phyloP scores from a whole-genome alignment of 35 echinoderm and acorn worm genomes.

The Strongylocentrotus purpuratus region DNA sequence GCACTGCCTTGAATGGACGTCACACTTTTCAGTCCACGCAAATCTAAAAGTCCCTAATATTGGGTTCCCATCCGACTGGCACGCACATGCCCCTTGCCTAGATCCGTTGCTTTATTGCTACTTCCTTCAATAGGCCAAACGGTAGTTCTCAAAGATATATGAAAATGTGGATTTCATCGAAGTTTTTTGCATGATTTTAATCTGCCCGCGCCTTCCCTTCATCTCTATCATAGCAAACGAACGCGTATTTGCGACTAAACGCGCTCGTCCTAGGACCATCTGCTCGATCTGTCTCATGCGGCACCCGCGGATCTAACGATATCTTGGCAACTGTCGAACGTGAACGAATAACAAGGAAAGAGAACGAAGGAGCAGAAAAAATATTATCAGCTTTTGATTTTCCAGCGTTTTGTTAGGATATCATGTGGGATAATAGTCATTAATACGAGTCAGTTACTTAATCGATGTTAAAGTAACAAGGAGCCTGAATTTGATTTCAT shows the following conservation, averaged over 20 bases:
- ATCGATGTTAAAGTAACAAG: neutral
- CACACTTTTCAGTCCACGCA: no score
- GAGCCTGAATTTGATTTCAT: neutral
- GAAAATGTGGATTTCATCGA: neutral
- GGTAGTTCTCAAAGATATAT: neutral
- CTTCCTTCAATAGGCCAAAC: neutral
- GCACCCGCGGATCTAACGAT: neutral
- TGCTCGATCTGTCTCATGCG: neutral
- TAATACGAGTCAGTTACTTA: neutral
- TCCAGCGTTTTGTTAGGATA: neutral
- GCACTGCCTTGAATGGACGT: no score
- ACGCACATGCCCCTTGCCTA: neutral
- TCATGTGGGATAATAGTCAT: neutral
- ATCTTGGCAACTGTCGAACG: neutral
- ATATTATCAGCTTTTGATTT: neutral
- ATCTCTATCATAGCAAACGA: neutral
- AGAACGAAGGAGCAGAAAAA: neutral
- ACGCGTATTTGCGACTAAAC: neutral
- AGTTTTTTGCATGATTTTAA: neutral
- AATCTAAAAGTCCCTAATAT: no score
- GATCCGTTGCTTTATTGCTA: constrained; percentile 17
- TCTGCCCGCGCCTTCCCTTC: neutral
- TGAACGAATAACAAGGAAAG: constrained; percentile 1
- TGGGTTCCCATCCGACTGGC: neutral
- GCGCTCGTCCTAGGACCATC: neutral